Conservation (phyloP, 2,113 vertebrate species). For the Himantopus leucocephalus region DNA sequence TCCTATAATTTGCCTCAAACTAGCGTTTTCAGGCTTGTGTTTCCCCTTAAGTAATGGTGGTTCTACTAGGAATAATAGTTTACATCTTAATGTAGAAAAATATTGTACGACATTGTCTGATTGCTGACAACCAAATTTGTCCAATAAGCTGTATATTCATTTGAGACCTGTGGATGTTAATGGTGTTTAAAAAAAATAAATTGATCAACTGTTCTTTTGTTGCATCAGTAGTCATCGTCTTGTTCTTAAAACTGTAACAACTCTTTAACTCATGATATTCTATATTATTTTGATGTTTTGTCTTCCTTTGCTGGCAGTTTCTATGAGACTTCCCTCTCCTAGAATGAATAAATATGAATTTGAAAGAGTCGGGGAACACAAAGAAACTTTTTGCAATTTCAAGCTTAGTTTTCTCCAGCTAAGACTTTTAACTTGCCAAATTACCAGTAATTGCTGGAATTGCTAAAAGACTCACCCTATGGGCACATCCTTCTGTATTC, state of each 20-base stretch:
- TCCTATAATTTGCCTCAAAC: background rate
- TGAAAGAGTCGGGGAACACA: fast-evolving
- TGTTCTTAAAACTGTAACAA: fast-evolving
- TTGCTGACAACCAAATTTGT: background rate
- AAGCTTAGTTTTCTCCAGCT: background rate
- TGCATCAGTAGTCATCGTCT: background rate
- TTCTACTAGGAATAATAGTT: background rate
- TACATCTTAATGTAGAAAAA: background rate
- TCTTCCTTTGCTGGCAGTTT: background rate
- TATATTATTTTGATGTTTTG: fast-evolving
- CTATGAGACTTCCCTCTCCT: background rate
- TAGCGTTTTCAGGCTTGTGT: background rate
- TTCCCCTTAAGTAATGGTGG: background rate
- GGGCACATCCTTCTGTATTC: background rate
- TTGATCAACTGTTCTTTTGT: background rate
- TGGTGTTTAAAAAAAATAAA: background rate
- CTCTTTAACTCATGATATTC: fast-evolving
- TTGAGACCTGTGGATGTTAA: background rate
- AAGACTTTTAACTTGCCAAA: background rate
- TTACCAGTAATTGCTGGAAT: fast-evolving
- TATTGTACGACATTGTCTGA: fast-evolving
- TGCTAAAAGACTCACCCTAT: background rate
- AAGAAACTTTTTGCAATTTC: background rate
- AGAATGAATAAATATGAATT: fast-evolving
- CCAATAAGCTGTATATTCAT: background rate